Conservation (phyloP, 2,797 vertebrate genomes). For the Sternotherus odoratus region DNA sequence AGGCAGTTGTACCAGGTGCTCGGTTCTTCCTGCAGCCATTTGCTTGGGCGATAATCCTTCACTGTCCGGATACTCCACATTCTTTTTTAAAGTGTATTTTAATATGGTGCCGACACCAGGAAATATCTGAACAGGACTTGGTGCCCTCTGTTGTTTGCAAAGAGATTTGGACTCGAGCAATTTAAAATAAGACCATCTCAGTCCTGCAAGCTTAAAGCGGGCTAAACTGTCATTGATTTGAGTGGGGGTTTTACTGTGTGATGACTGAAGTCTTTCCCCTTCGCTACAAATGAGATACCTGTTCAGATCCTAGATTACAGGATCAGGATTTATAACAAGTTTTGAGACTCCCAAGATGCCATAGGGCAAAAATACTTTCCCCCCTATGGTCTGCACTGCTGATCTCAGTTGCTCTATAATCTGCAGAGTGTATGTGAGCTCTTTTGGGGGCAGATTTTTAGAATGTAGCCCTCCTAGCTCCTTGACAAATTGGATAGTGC, state of each 20-base stretch:
- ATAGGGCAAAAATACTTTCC: slow-evolving; percentile 19
- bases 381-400: not conserved
- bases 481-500: not conserved
- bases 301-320: not conserved
- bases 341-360: not conserved
- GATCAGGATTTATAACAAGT: slow-evolving; percentile 11
- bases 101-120: not conserved
- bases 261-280: not conserved
- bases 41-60: not conserved
- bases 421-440: not conserved
- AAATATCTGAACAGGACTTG: not conserved
- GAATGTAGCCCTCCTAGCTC: not conserved
- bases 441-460: not conserved
- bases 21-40: not conserved
- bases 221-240: not conserved
- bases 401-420: not conserved
- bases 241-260: not conserved
- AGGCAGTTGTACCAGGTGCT: fast-evolving
- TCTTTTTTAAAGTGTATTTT: slow-evolving; percentile 7
- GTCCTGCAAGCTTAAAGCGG: not conserved
- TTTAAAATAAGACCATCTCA: not conserved
- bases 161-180: not conserved
- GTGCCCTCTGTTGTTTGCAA: not conserved
- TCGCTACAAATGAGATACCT: not conserved
- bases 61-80: not conserved